These are phyloP conservation scores for Grantiella picta DNA, from an alignment of 2,113 vertebrate species.

Conservation along the genomic window DNA sequence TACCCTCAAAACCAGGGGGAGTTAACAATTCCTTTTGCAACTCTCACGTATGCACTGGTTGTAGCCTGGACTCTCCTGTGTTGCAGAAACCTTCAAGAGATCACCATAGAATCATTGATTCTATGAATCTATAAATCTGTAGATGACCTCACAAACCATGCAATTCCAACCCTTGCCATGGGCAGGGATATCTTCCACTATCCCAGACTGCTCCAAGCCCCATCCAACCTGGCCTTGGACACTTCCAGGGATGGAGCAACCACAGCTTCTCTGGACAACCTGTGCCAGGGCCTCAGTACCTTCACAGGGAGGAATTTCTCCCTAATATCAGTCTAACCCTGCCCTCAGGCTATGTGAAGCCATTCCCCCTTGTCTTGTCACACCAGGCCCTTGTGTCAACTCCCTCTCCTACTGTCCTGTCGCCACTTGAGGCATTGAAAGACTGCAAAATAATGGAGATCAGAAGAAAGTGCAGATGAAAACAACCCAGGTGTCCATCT, in stretches of 20 bases:
- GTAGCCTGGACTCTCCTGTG: background rate
- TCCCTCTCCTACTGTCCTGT: background rate
- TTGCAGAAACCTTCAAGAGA: background rate
- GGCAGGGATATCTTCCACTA: background rate
- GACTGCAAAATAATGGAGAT: background rate
- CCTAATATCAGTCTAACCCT: background rate
- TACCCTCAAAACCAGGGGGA: background rate
- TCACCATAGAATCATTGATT: background rate
- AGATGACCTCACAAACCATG: background rate
- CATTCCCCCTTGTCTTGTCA: background rate
- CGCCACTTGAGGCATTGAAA: background rate
- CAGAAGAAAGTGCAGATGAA: background rate
- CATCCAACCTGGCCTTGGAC: rapidly evolving
- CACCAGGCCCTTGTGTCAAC: background rate
- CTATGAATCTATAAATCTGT: background rate
- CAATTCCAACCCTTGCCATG: background rate
- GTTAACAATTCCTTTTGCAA: background rate
- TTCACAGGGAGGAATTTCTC: background rate
- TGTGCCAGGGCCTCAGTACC: background rate
- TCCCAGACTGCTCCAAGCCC: background rate
- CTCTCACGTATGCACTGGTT: rapidly evolving
- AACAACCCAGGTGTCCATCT: background rate
- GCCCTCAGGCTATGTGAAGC: background rate
- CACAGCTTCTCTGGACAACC: background rate
- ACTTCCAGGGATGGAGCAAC: background rate